Conservation (phyloP, 2,888 invertebrate genomes). For the Smittia sp. region DNA sequence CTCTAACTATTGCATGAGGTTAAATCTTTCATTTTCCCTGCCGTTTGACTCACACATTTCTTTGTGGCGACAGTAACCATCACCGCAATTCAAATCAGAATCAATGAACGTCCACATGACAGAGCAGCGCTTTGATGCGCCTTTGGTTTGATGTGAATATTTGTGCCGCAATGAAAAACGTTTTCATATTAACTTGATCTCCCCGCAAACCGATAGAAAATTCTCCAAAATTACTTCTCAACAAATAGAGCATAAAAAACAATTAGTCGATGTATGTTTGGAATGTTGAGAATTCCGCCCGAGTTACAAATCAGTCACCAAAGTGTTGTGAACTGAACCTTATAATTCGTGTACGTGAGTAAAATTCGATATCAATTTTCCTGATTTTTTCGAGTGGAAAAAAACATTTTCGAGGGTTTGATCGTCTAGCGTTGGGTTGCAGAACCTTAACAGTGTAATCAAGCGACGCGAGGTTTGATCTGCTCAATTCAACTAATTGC, state of each 20-base stretch:
- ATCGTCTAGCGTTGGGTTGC: too few relatives aligned
- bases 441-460: too few relatives aligned
- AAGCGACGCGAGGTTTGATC: not conserved
- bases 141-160: not conserved
- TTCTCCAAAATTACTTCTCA: slow-evolving; percentile 14
- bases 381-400: not conserved
- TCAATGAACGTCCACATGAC: slow-evolving; percentile 20
- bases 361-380: not conserved
- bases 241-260: slow-evolving; percentile 29
- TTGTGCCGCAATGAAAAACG: not conserved
- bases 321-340: slow-evolving; percentile 11
- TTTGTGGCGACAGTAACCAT: too few relatives aligned
- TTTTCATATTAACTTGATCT: not conserved
- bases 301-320: not conserved
- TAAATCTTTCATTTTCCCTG: not conserved
- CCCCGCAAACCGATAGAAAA: not conserved
- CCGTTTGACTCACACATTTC: not conserved
- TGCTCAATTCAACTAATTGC: not conserved
- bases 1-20: not conserved
- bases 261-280: slow-evolving; percentile 3
- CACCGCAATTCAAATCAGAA: not conserved
- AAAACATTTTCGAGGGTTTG: not conserved
- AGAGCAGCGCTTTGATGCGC: not conserved
- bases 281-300: not conserved
- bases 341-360: slow-evolving; percentile 14